Conservation (phyloP, 2,797 vertebrate genomes). For the Synanceia verrucosa region DNA sequence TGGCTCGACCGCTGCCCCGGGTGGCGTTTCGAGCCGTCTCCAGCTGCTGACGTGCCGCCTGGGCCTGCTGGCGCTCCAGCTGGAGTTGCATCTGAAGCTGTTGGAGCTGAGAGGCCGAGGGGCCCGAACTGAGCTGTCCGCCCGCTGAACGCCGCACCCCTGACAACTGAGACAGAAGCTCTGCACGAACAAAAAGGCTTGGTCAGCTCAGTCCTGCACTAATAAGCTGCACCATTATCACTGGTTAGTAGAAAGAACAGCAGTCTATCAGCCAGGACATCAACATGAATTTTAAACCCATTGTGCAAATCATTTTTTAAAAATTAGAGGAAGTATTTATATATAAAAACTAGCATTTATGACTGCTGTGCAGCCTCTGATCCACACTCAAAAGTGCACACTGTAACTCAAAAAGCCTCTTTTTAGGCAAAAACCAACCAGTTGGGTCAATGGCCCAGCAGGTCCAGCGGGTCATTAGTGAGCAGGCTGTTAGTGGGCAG, state of each 20-base stretch:
- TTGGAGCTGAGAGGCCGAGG: slow-evolving; percentile 96
- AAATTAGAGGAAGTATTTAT: not conserved
- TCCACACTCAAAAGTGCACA: not conserved
- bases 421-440: slow-evolving; percentile 2
- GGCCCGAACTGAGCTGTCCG: slow-evolving; percentile 96
- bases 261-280: too few relatives aligned
- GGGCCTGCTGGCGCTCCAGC: slow-evolving; percentile 94
- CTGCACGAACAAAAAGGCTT: slow-evolving; percentile 68
- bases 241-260: not conserved
- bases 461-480: slow-evolving; percentile 34
- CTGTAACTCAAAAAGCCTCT: not conserved
- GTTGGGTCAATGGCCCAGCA: slow-evolving; percentile 17
- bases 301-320: too few relatives aligned
- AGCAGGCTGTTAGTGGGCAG: slow-evolving; percentile 18
- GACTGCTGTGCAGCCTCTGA: not conserved
- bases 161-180: slow-evolving; percentile 97
- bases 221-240: not conserved
- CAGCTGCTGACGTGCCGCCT: slow-evolving; percentile 95
- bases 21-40: slow-evolving; percentile 94
- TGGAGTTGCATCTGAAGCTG: slow-evolving; percentile 99
- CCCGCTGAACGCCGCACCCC: slow-evolving; percentile 96
- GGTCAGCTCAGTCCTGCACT: not conserved
- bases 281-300: too few relatives aligned
- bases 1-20: slow-evolving; percentile 80
- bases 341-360: not conserved